phyloP scores from a whole-genome alignment of 2,797 vertebrate genomes.

The Hafferia zeledoni region DNA sequence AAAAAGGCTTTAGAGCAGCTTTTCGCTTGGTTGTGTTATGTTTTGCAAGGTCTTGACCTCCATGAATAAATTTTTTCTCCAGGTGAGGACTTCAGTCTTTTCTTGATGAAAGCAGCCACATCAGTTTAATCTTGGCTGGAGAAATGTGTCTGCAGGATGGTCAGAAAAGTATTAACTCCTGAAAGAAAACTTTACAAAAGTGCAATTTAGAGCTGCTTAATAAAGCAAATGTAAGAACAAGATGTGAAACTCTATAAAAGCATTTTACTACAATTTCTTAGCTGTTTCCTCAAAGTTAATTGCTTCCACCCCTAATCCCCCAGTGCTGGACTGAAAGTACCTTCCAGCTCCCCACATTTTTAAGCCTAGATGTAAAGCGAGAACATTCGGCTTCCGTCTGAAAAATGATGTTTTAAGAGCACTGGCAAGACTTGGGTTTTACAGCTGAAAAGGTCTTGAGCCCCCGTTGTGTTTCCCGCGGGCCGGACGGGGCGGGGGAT shows the following conservation, averaged over 20 bases:
- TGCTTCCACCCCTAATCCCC: background rate
- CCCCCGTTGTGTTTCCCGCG: background rate
- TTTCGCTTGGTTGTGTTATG: background rate
- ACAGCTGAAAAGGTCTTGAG: background rate
- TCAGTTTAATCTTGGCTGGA: background rate
- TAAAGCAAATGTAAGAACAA: background rate
- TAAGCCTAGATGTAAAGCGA: background rate
- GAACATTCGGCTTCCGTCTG: background rate
- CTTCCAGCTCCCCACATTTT: background rate
- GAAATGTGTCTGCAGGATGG: background rate
- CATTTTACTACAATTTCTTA: slow-evolving; percentile 1
- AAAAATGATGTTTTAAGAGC: background rate
- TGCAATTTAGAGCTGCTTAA: background rate
- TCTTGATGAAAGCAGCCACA: background rate
- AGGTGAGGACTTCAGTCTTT: background rate
- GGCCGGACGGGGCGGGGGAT: background rate
- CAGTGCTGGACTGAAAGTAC: background rate
- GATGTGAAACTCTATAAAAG: slow-evolving; percentile 5
- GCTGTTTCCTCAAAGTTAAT: background rate
- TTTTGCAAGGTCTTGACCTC: background rate
- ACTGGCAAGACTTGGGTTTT: background rate
- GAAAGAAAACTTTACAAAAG: background rate
- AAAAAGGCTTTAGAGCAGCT: background rate
- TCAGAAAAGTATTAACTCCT: background rate
- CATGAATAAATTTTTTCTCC: background rate